Evolutionary conservation across 2,113 vertebrate genomes (phyloP), one percentile per base, ranked within the genome.

Genomic region (Tychaedon coryphoeus): DNA sequence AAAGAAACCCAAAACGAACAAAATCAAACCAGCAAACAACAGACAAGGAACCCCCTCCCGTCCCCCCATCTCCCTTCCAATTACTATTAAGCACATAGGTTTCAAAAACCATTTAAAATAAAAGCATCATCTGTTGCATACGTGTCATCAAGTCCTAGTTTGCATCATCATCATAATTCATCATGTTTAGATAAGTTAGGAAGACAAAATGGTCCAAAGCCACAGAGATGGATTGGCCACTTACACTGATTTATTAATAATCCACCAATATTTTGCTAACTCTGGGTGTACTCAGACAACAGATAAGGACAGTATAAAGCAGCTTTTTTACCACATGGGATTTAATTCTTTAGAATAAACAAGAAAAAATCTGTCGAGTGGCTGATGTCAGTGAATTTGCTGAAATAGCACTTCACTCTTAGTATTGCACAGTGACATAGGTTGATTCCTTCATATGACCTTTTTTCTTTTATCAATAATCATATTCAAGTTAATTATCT

Each of bases 401-500:
- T 96, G 96, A 93, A 92, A 81, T 24, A 95, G 45, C 58, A 65
- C 81, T 97, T 97, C 64, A 83, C 5, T 67, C 38, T 80, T 94
- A 75, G 36, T 58, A 80, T 87, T 81, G 75, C 50, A 58, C 29
- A 78, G 51, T 69, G 53, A 50, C 53, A 82, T 88, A 58, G 19
- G 86, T 80, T 95, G 84, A 82, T 96, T 95, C 70, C 76, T 94
- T 88, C 66, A 62, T 82, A 86, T 95, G 95, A 96, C 95, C 95
- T 98, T 97, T 96, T 81, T 95, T 95, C 93, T 81, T 83, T 53
- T 69, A 64, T 87, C 73, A 42, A 9, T 96, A 96, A 79, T 95
- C 53, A 76, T 96, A 88, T 93, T 97, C 93, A 94, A 14, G 60
- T 93, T 97, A 95, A 95, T 96, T 87, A 87, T 90, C 81, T 95